Evolutionary conservation across 2,113 vertebrate species (phyloP), one percentile per base, ranked within the genome.

Genomic region (Verasper variegatus): DNA sequence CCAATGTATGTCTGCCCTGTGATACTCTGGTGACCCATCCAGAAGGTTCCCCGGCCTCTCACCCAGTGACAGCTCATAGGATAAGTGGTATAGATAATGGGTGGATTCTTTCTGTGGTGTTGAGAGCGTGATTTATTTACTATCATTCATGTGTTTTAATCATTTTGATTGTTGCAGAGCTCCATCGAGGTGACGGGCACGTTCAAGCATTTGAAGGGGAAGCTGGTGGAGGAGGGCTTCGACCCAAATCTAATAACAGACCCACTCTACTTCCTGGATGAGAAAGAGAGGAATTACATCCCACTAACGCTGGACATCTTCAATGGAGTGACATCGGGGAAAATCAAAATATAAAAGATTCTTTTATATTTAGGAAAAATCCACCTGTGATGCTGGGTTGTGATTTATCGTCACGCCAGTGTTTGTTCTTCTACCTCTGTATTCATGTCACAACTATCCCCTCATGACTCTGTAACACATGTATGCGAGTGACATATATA

Each of bases 171-270:
- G 2, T 78, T 76, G 3, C 88, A 95, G 94, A 75, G 21, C 3
- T 71, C 57, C 61, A 81, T 95, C 76, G 95, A 95, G 54, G 47
- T 95, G 40, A 97, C 95, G 0, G 92, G 91, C 71, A 97, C 96
- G 9, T 96, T 93, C 81, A 97, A 97, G 76, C 92, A 94, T 42
- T 26, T 90, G 47, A 96, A 97, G 89, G 72, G 81, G 37, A 93
- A 87, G 56, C 88, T 95, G 59, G 73, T 79, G 55, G 23, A 74
- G 31, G 80, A 93, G 7, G 92, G 91, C 1, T 98, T 97, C 1
- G 56, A 96, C 24, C 94, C 94, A 12, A 37, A 18, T 0, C 0
- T 15, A 20, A 37, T 96, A 3, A 15, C 3, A 0, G 95, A 96
- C 1, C 92, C 91, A 0, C 64, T 98, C 15, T 97, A 93, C 84